A percentile compares a stretch with the other conserved stretches of the same genome.
phyloP scores from a whole-genome alignment of 1,140 invertebrate genomes.

The Vanessa atalanta region DNA sequence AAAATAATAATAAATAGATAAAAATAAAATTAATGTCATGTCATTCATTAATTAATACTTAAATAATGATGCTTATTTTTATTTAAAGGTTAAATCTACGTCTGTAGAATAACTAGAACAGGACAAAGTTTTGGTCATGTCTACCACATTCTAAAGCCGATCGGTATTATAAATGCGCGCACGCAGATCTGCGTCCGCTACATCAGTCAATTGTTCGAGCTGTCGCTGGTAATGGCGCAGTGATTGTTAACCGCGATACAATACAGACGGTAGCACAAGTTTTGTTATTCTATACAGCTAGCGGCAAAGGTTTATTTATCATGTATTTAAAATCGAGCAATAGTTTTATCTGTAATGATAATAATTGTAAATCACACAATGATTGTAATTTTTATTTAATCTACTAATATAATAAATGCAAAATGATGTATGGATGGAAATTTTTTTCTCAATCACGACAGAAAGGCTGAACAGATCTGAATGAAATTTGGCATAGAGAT shows the following conservation, averaged over 20 bases:
- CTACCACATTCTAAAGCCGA: background rate
- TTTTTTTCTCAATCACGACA: too few species aligned
- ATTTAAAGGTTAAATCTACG: background rate
- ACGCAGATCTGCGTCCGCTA: slow-evolving; percentile 28
- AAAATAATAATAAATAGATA: too few species aligned
- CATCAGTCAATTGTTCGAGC: slow-evolving; percentile 37
- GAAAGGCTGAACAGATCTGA: too few species aligned
- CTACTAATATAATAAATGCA: too few species aligned
- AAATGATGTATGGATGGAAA: too few species aligned
- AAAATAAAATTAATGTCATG: too few species aligned
- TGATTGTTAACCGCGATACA: slow-evolving; percentile 28
- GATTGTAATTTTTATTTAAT: too few species aligned
- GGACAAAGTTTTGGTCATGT: background rate
- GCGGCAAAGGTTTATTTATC: slow-evolving; percentile 13
- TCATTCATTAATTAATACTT: too few species aligned
- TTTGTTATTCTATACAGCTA: slow-evolving; percentile 6
- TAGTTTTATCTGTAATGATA: background rate
- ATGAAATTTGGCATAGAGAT: too few species aligned
- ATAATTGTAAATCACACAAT: too few species aligned
- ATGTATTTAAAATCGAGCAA: background rate
- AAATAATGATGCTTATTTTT: background rate
- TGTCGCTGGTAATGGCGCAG: slow-evolving; percentile 35
- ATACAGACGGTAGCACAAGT: slow-evolving; percentile 11
- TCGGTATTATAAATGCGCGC: slow-evolving; percentile 29
- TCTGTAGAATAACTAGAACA: background rate